phyloP scores from a whole-genome alignment of 2,888 invertebrate species.

The Eristalis pertinax region DNA sequence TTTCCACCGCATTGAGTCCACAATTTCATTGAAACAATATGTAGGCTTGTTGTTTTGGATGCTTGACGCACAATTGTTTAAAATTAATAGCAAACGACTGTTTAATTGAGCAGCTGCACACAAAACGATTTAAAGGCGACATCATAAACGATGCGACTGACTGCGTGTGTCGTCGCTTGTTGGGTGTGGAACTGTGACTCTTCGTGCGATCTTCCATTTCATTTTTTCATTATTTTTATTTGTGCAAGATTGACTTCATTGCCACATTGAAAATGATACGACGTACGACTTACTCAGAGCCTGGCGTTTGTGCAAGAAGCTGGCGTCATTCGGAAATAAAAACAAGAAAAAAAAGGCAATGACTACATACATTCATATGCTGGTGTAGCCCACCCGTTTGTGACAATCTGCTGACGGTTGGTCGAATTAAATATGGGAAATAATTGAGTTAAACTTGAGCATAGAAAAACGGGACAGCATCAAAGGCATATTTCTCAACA shows the following conservation, averaged over 20 bases:
- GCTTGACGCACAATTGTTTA: constrained; percentile 70
- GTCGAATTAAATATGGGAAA: constrained; percentile 1
- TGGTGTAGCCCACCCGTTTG: neutral
- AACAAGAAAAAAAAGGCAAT: neutral
- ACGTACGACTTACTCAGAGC: constrained; percentile 30
- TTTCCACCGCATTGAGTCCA: constrained; percentile 45
- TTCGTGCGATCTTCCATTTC: constrained; percentile 22
- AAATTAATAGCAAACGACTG: constrained; percentile 66
- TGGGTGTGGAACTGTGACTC: constrained; percentile 3
- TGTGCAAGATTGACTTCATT: constrained; percentile 51
- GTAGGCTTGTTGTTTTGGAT: constrained; percentile 19
- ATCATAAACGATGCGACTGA: constrained; percentile 25
- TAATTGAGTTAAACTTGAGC: constrained; percentile 43
- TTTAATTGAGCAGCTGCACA: constrained; percentile 67
- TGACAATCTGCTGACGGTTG: neutral
- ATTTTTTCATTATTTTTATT: constrained; percentile 26
- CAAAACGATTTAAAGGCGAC: constrained; percentile 38
- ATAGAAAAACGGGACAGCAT: constrained; percentile 44
- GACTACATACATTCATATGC: neutral
- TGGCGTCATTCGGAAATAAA: constrained; percentile 55
- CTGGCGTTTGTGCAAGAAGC: constrained; percentile 20
- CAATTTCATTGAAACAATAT: constrained; percentile 47
- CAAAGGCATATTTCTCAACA: constrained; percentile 12
- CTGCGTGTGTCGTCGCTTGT: constrained; percentile 8
- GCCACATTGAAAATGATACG: constrained; percentile 41